A percentile compares a stretch with the other conserved stretches of the same genome.
Evolutionary conservation across 2,888 invertebrate genomes (phyloP).

Genomic region (Cryptosula pallasiana): DNA sequence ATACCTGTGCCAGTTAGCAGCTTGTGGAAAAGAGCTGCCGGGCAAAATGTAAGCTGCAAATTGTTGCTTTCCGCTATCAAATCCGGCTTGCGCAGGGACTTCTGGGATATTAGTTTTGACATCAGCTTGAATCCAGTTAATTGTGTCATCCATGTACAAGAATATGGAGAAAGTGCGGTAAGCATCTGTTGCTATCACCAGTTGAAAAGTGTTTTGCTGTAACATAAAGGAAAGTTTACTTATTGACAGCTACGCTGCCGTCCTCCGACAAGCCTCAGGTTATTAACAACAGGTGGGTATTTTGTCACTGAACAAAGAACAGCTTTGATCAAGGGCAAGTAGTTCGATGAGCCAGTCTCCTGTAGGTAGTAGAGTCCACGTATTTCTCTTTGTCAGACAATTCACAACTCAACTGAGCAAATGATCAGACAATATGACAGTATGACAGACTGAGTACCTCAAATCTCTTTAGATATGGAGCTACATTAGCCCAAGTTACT

Average conservation of each 20-base stretch:
- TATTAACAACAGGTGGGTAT: too few species aligned
- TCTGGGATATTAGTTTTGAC: constrained; percentile 72
- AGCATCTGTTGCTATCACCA: constrained; percentile 68
- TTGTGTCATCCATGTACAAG: constrained; percentile 77
- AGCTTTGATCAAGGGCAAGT: too few species aligned
- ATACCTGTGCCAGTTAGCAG: constrained; percentile 72
- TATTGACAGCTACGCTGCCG: too few species aligned
- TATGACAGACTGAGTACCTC: too few species aligned
- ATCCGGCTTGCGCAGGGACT: constrained; percentile 87
- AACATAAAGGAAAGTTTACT: too few species aligned
- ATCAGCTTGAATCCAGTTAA: constrained; percentile 84
- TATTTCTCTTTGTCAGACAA: too few species aligned
- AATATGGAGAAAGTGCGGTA: constrained; percentile 77
- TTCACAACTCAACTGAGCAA: too few species aligned
- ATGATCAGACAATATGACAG: too few species aligned
- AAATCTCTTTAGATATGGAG: constrained; percentile 42
- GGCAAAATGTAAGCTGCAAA: constrained; percentile 61
- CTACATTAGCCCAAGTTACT: constrained; percentile 85
- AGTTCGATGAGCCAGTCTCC: too few species aligned
- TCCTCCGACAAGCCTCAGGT: too few species aligned
- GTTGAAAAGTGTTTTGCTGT: constrained; percentile 80
- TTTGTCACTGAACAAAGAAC: too few species aligned
- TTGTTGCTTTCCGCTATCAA: constrained; percentile 68
- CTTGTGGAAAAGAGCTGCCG: constrained; percentile 87
- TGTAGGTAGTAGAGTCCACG: too few species aligned